Conservation (phyloP, 2,113 vertebrate genomes). For the Percopsis transmontana region DNA sequence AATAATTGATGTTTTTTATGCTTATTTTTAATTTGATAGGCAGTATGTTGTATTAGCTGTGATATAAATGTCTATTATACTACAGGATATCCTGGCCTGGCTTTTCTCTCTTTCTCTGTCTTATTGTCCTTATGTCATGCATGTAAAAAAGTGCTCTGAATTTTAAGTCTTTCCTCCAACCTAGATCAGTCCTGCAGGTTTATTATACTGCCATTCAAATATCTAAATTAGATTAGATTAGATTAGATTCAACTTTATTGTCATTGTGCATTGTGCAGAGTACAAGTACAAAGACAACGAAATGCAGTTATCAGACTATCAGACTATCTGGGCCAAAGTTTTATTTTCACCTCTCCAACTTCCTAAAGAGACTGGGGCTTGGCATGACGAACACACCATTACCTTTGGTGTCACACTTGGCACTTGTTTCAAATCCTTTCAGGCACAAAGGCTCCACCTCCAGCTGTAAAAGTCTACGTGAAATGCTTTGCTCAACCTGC, state of each 20-base stretch:
- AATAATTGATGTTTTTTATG: neutral
- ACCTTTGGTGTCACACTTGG: slow-evolving; percentile 70
- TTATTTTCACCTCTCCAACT: slow-evolving; percentile 52
- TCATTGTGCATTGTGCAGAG: too few species aligned
- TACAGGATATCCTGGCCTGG: too few species aligned
- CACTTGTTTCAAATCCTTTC: slow-evolving; percentile 71
- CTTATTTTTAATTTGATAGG: neutral
- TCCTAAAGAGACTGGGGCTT: slow-evolving; percentile 51
- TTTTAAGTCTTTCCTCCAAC: neutral
- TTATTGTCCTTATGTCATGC: neutral
- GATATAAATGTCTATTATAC: too few species aligned
- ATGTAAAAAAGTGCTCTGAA: neutral
- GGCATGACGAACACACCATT: slow-evolving; percentile 57
- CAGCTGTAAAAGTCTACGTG: slow-evolving; percentile 62
- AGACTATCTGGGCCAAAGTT: slow-evolving; percentile 14
- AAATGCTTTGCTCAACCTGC: slow-evolving; percentile 73
- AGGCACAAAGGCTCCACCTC: slow-evolving; percentile 64
- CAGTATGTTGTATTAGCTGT: neutral
- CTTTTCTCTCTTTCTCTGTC: neutral
- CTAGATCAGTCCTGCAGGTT: too few species aligned
- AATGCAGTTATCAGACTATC: too few species aligned
- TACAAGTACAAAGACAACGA: too few species aligned
- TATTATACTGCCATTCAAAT: too few species aligned
- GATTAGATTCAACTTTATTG: too few species aligned
- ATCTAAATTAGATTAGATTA: too few species aligned